Conservation (phyloP, 1,140 invertebrate genomes). For the Lordiphosa clarofinis region DNA sequence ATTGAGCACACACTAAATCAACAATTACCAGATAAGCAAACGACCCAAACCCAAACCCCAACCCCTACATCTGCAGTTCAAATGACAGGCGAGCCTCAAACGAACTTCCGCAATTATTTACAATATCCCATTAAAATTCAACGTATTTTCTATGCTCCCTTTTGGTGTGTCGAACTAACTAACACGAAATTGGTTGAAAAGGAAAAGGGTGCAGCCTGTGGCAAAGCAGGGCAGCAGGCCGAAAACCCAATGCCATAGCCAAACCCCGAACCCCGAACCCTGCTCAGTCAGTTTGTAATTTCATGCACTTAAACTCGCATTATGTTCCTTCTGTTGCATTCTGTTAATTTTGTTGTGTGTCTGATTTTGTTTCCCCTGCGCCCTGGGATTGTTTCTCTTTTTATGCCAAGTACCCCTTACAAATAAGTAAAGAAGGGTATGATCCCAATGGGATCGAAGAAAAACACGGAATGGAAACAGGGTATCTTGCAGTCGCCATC, state of each 20-base stretch:
- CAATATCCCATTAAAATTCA: conserved; percentile 60
- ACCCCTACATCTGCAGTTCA: conserved; percentile 31
- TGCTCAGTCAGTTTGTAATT: conserved; percentile 55
- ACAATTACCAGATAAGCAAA: conserved; percentile 73
- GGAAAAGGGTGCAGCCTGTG: conserved; percentile 50
- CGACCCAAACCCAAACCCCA: conserved; percentile 17
- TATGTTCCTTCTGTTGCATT: conserved; percentile 51
- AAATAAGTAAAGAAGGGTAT: no score
- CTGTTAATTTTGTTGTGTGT: conserved; percentile 69
- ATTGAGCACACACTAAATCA: conserved; percentile 74
- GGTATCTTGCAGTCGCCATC: conserved; percentile 30
- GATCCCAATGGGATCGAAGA: no score
- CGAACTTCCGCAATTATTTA: conserved; percentile 74
- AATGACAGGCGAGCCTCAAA: conserved; percentile 46
- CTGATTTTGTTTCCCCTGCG: conserved; percentile 29
- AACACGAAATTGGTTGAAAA: conserved; percentile 43
- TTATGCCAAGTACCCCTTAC: no score
- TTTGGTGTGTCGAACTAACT: conserved; percentile 11
- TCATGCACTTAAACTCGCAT: conserved; percentile 77
- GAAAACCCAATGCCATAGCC: background rate
- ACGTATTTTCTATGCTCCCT: background rate
- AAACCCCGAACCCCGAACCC: conserved; percentile 14
- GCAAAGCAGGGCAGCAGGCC: conserved; percentile 10
- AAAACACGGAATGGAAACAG: background rate
- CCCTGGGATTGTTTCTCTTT: no score